Evolutionary conservation across 2,888 invertebrate genomes (phyloP).

Genomic region (Dendrolimus houi): DNA sequence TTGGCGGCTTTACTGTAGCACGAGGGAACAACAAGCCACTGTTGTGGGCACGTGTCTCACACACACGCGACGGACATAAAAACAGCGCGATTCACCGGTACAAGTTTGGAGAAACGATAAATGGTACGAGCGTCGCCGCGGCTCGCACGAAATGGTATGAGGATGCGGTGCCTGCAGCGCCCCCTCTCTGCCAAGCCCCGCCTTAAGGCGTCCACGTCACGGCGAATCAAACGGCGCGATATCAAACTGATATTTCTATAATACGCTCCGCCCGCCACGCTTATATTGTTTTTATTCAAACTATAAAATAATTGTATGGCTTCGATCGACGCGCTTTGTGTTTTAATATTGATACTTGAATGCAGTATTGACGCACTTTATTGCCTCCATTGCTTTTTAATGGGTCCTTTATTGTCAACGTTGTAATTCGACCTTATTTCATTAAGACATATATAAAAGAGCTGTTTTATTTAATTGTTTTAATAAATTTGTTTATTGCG

Average conservation of each 20-base stretch:
- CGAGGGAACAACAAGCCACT: slow-evolving; percentile 45
- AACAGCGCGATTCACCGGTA: slow-evolving; percentile 18
- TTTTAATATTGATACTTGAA: slow-evolving; percentile 30
- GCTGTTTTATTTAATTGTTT: slow-evolving; percentile 19
- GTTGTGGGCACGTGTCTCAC: slow-evolving; percentile 40
- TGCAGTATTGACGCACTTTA: not conserved
- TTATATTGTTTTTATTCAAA: slow-evolving; percentile 70
- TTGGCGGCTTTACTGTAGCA: slow-evolving; percentile 75
- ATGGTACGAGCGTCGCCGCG: slow-evolving; percentile 36
- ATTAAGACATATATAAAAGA: not conserved
- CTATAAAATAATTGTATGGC: slow-evolving; percentile 62
- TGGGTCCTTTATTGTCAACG: not conserved
- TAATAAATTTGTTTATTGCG: slow-evolving; percentile 14
- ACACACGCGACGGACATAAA: slow-evolving; percentile 49
- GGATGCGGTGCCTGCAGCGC: slow-evolving; percentile 22
- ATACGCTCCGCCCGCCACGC: slow-evolving; percentile 60
- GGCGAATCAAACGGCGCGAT: slow-evolving; percentile 69
- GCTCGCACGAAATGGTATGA: slow-evolving; percentile 46
- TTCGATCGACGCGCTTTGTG: slow-evolving; percentile 35
- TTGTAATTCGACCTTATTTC: not conserved
- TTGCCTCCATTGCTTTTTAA: not conserved
- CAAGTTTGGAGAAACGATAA: slow-evolving; percentile 15
- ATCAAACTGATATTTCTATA: slow-evolving; percentile 70
- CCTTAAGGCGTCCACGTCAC: slow-evolving; percentile 63
- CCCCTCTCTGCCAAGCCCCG: slow-evolving; percentile 54